Evolutionary conservation across 1,140 invertebrate genomes (phyloP).

Genomic region (Heliothis virescens): DNA sequence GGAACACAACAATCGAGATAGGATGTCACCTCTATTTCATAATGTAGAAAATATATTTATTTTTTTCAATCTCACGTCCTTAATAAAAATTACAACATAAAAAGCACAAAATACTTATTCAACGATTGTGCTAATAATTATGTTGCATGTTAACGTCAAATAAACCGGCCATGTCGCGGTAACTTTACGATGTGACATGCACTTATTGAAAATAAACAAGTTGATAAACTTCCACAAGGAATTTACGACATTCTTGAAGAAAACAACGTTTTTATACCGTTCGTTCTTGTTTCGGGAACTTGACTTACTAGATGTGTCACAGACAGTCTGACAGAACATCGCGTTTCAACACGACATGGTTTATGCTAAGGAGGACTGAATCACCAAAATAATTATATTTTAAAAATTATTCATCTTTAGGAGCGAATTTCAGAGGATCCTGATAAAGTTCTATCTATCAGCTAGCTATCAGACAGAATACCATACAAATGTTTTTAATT

Average conservation of each 20-base stretch:
- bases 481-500: too few relatives aligned
- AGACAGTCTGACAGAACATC: neutral
- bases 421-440: too few relatives aligned
- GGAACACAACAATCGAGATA: too few relatives aligned
- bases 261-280: slow-evolving; percentile 34
- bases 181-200: slow-evolving; percentile 25
- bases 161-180: neutral
- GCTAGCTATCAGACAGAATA: too few relatives aligned
- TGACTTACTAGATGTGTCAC: slow-evolving; percentile 14
- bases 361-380: neutral
- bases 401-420: too few relatives aligned
- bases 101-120: slow-evolving; percentile 7
- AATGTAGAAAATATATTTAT: too few relatives aligned
- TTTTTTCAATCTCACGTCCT: too few relatives aligned
- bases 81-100: neutral
- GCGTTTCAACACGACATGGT: neutral
- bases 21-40: too few relatives aligned
- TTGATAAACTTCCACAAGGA: slow-evolving; percentile 22
- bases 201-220: slow-evolving; percentile 34
- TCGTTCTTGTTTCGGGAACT: slow-evolving; percentile 17
- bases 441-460: too few relatives aligned
- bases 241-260: slow-evolving; percentile 21
- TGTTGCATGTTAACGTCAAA: slow-evolving; percentile 18
- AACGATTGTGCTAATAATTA: neutral
- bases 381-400: too few relatives aligned